These are phyloP conservation scores for Phaedon cochleariae DNA, from an alignment of 2,888 invertebrate species.

Conservation along the genomic window DNA sequence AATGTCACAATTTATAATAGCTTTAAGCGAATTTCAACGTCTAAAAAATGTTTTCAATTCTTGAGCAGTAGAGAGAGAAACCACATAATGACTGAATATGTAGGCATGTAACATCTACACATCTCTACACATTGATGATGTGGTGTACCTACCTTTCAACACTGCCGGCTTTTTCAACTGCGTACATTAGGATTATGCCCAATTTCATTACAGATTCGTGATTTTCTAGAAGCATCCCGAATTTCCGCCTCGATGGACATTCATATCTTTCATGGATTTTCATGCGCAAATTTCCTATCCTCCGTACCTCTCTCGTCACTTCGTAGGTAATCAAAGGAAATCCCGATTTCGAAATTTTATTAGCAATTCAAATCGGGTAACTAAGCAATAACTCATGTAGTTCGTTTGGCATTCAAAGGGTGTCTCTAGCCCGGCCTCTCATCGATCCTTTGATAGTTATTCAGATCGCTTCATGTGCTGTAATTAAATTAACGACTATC, in stretches of 20 bases:
- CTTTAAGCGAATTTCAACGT: too few species aligned
- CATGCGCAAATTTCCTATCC: not conserved
- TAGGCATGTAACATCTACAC: too few species aligned
- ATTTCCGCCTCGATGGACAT: not conserved
- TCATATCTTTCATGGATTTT: not conserved
- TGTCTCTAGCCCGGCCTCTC: conserved; percentile 26
- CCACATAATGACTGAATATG: too few species aligned
- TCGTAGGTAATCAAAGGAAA: conserved; percentile 48
- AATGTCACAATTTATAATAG: too few species aligned
- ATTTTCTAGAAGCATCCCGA: not conserved
- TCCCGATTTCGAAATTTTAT: conserved; percentile 55
- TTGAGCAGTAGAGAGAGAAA: too few species aligned
- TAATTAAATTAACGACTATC: conserved; percentile 32
- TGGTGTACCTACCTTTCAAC: too few species aligned
- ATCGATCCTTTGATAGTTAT: conserved; percentile 48
- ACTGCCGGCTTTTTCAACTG: too few species aligned
- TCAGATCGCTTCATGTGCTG: conserved; percentile 41
- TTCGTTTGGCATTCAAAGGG: conserved; percentile 53
- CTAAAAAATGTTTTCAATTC: too few species aligned
- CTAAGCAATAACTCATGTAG: conserved; percentile 53
- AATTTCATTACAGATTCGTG: too few species aligned
- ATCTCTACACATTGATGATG: too few species aligned
- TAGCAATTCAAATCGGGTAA: conserved; percentile 56
- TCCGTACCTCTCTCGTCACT: too few species aligned
- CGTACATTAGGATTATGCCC: too few species aligned